Conservation (phyloP, 2,797 vertebrate species). For the Parambassis ranga region DNA sequence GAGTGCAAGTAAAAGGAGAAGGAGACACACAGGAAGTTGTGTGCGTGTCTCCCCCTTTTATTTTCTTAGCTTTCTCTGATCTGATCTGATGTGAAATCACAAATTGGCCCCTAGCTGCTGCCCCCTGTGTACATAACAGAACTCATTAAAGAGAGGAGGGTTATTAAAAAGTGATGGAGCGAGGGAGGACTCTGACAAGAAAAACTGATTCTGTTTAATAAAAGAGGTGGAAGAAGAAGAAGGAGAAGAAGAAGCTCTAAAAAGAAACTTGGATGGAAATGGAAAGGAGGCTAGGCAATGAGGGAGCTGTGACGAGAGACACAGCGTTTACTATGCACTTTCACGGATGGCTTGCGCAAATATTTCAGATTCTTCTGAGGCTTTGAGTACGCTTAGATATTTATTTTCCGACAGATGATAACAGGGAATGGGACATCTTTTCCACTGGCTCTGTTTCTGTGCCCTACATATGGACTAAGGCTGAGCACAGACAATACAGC, state of each 20-base stretch:
- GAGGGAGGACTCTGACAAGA: conserved; percentile 72
- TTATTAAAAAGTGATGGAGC: conserved; percentile 82
- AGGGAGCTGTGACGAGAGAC: conserved; percentile 44
- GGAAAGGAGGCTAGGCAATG: conserved; percentile 45
- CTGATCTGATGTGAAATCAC: conserved; percentile 78
- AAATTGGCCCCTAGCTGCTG: conserved; percentile 78
- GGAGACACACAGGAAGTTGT: conserved; percentile 36
- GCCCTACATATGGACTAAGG: conserved; percentile 55
- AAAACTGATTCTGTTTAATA: conserved; percentile 73
- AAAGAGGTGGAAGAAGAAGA: conserved; percentile 48
- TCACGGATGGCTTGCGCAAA: conserved; percentile 47
- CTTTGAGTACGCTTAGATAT: conserved; percentile 56
- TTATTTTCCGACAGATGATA: conserved; percentile 55
- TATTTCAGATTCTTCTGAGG: conserved; percentile 44
- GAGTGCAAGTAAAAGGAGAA: conserved; percentile 35
- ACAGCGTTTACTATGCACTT: conserved; percentile 56
- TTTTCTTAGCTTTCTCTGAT: conserved; percentile 68
- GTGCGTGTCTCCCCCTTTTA: conserved; percentile 18
- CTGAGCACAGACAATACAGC: conserved; percentile 31
- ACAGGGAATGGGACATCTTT: conserved; percentile 60
- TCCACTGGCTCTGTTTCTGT: conserved; percentile 26
- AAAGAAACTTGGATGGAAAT: conserved; percentile 43
- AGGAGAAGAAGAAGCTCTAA: conserved; percentile 20
- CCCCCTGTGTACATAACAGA: conserved; percentile 80
- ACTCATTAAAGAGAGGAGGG: conserved; percentile 80